Percentiles rank a stretch among this genome's conserved stretches.
Conservation (phyloP, 1,140 invertebrate species). For the Trachymyrmex cornetzi region DNA sequence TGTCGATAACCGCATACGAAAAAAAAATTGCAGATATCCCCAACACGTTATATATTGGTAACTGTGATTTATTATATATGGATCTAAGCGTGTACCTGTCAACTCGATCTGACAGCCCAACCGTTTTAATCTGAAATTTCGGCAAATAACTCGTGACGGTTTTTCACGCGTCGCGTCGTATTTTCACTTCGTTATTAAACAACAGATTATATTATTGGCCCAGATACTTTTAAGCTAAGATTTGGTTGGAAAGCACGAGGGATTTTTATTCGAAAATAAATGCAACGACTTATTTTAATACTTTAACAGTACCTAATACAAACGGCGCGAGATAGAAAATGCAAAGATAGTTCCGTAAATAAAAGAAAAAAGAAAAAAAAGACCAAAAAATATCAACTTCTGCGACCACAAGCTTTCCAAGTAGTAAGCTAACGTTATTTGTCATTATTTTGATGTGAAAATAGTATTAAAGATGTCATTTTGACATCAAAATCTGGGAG, state of each 20-base stretch:
- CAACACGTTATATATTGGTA: conserved; percentile 36
- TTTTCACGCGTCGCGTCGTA: neutral
- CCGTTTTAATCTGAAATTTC: conserved; percentile 45
- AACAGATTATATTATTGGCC: conserved; percentile 21
- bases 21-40: conserved; percentile 35
- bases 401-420: neutral
- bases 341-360: neutral
- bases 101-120: neutral
- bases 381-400: neutral
- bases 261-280: neutral
- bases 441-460: too few relatives aligned
- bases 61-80: conserved; percentile 46
- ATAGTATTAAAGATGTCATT: too few relatives aligned
- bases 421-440: too few relatives aligned
- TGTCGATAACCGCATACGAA: conserved; percentile 24
- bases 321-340: neutral
- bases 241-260: neutral
- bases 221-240: conserved; percentile 8
- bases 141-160: conserved; percentile 12
- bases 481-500: too few relatives aligned
- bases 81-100: conserved; percentile 18
- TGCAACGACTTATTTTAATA: conserved; percentile 6
- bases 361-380: neutral
- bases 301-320: conserved; percentile 27
- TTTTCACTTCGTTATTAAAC: conserved; percentile 39